Evolutionary conservation across 2,888 invertebrate genomes (phyloP), one percentile per base, ranked within the genome.

Genomic region (Macrophya annulata): DNA sequence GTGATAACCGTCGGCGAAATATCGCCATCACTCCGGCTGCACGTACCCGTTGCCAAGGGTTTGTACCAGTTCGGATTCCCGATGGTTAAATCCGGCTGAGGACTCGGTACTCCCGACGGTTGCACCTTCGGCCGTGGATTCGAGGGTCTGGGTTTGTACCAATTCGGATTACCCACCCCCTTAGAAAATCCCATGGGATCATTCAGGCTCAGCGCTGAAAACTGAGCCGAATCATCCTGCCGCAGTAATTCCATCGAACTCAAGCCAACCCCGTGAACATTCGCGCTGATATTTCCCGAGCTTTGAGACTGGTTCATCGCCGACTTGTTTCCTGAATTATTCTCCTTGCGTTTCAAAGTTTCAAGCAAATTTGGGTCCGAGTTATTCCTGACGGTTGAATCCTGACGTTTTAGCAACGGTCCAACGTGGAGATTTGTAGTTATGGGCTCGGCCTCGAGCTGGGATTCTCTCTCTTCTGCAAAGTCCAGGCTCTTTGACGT

Each of bases 391-490:
- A 84, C 84, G 0, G 87, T 85, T 0, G 89, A 88, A 48, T 93
- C 92, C 74, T 89, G 89, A 43, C 89, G 89, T 43, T 89, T 90
- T n/a, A 91, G 84, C 25, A 93, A 84, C 4, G 92, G 93, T 0
- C 93, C 93, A 0, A 93, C 90, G 87, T 93, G 92, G 4, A 93
- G 89, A 85, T 92, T 92, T 4, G 93, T 92, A 10, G 92, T 92
- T 12, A 93, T 89, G 1, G 91, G 90, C 6, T 85, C 85, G 6
- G 79, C 31, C 43, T 85, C 85, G 45, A 90, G 90, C 74, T 74
- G 55, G 0, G 83, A 72, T 77, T 89, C 90, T 10, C 79, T 43
- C 74, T 92, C 92, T 77, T 93, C 93, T 0, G 90, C 90, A 37
- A 92, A 89, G 68, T 91, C 91, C 0, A 89, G 86, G 77, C 91